Base-by-base conservation (phyloP, 2,888 invertebrate species). In the Zygogramma bicolorata region DNA sequence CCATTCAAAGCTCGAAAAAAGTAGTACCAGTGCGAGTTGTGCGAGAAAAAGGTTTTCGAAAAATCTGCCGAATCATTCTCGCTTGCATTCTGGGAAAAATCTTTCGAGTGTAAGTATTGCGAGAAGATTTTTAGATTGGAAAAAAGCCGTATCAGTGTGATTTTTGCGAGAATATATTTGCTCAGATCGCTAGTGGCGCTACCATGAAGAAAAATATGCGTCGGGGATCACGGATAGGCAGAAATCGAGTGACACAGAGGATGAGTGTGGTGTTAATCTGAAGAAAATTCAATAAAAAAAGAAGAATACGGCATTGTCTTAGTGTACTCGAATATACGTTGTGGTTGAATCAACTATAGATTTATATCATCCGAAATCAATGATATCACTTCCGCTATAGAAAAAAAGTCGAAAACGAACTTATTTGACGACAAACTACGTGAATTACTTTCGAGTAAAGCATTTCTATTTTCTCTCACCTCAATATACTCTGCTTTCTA, bases 71-170 rank as follows among this genome's bases (percentile, higher is more conserved):
- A 73, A 72, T 22, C 81, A 81, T 62, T 71, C 69, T 6, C 77
- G 72, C 60, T 75, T 81, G 5, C 94, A 94, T 82, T 93, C 93
- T 79, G 91, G 91, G 94, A 94, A 85, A 90, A 91, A 67, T 93
- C 94, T 15, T 94, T 92, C 86, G 89, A 91, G 61, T 94, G 94
- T 87, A 92, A 92, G 20, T 89, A 91, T 61, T 94, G 94, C 88
- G 91, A 92, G 87, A 94, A 94, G 84, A 93, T 93, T 2, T 94
- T 94, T 87, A 93, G 93, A 86, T 94, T 94, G 76, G 94, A 94
- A 85, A 94, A 18, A 42, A 46, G 18, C 63, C 63, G 3, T 49
- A 63, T 68, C 81, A 82, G 31, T 88, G 88, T 65, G 80, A 82
- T 8, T 81, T 85, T 20, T 88, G 88, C 73, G 82, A 85, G 13